Base-by-base conservation (phyloP, 2,113 vertebrate genomes). In the Furnarius figulus region DNA sequence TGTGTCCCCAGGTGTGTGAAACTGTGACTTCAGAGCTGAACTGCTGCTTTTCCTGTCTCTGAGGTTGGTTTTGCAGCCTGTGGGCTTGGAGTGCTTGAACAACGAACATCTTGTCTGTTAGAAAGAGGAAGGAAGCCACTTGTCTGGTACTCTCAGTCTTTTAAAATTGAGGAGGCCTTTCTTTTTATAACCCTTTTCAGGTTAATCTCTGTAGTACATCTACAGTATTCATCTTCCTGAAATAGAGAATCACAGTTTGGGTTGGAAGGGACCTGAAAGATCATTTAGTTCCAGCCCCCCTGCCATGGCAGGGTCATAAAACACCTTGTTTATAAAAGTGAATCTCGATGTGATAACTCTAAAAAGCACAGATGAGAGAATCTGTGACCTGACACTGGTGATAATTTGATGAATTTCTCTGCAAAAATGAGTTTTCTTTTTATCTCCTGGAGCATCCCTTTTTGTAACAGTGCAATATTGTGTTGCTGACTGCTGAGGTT, bases 111-210 rank as follows among this genome's bases (percentile, higher is more conserved):
- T 97, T 95, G 90, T 97, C 86, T 76, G 70, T 5, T 8, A 74
- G 68, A 90, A 94, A 46, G 87, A 89, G 95, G 92, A 96, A 97
- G 94, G 90, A 95, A 95, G 76, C 91, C 85, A 63, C 16, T 89
- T 62, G 90, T 97, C 93, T 96, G 90, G 28, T 89, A n/a, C 58
- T 96, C 30, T 39, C 39, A 39, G 73, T n/a, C 83, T 87, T 55
- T 59, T 63, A 35, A 74, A 89, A 79, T 44, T 33, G 75, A 56
- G 67, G 61, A 62, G 79, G 23, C 27, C 2, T 37, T 56, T 65
- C 47, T 65, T 44, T 46, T 3, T 4, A 12, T 40, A 31, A 63
- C 66, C 58, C 53, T 89, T 58, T 58, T 89, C 77, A 81, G 86
- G 52, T 85, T 89, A 30, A 16, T 90, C 53, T 90, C 46, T 81